Base-by-base conservation (phyloP, 2,888 invertebrate genomes). In the Apotomis betuletana region DNA sequence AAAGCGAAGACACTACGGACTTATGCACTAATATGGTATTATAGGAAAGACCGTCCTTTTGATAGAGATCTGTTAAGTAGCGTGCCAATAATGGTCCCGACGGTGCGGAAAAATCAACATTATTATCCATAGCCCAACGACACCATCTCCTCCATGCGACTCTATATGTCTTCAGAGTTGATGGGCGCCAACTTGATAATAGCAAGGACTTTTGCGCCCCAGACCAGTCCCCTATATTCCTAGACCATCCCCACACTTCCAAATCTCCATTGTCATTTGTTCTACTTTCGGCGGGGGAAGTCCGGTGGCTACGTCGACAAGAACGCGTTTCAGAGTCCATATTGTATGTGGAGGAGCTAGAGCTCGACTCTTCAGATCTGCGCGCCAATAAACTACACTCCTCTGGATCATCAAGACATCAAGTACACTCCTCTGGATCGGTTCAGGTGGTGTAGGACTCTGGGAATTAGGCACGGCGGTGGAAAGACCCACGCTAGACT, bases 301-400 rank as follows among this genome's bases (percentile, higher is more conserved):
- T 27, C 57, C 57, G 27, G 57, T 57, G 36, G 36, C 57, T 1
- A 12, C 12, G 27, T 57, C 57, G 27, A 57, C 36, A 3, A 57
- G 57, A 6, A 57, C 57, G 27, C 10, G 9, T 27, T 10, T 57
- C 57, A 36, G 10, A 10, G 6, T 36, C 27, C 27, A 57, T 57
- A 57, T 57, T 8, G 57, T 36, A 8, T 36, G 36, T 10, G 57
- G 57, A 9, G 57, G 57, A 10, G 13, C 57, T 8, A 57, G 9
- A 5, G 57, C 57, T 57, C 57, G 57, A 36, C 36, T 57, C 57
- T 57, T 57, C 3, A 57, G 57, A 10, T 57, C 57, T 10, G 57
- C 36, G 27, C 57, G 27, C 57, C 57, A 57, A 10, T 27, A 57
- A 2, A 57, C 57, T 9, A 4, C 27, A 9, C 8, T 9, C 55